These are phyloP conservation scores for Pipistrellus pipistrellus DNA, from an alignment of 2,797 vertebrate species.

Conservation along the genomic window DNA sequence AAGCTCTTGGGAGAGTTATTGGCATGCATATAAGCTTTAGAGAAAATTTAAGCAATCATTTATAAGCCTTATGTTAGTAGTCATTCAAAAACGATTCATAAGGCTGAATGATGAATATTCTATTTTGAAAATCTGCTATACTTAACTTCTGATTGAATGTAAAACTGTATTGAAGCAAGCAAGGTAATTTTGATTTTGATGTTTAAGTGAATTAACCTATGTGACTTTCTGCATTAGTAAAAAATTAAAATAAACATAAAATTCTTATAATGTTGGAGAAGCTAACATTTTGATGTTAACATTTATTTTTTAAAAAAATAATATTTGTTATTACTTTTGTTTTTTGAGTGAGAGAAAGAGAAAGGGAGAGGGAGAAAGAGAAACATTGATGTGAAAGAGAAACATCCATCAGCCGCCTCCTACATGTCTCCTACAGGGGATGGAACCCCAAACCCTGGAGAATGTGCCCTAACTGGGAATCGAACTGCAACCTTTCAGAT, in stretches of 20 bases:
- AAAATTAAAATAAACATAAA: neutral
- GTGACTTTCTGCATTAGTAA: neutral
- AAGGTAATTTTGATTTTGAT: conserved; percentile 55
- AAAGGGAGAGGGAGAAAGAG: neutral
- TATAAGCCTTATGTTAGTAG: conserved; percentile 36
- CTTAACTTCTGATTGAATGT: conserved; percentile 49
- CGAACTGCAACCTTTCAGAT: neutral
- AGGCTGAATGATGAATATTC: conserved; percentile 34
- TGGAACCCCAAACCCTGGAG: neutral
- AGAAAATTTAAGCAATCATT: conserved; percentile 56
- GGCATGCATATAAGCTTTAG: neutral
- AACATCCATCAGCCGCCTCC: neutral
- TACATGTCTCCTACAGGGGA: neutral
- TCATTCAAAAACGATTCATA: conserved; percentile 54
- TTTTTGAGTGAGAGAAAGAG: neutral
- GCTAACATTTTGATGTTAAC: neutral
- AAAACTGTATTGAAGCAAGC: conserved; percentile 14
- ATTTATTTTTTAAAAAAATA: neutral
- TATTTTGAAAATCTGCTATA: conserved; percentile 51
- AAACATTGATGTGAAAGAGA: neutral
- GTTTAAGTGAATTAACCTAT: conserved; percentile 57
- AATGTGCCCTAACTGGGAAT: neutral
- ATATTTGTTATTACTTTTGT: neutral
- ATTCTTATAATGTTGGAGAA: neutral
- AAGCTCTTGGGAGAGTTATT: conserved; percentile 23